Conservation (phyloP, 2,888 invertebrate genomes). For the Thymelicus lineola region DNA sequence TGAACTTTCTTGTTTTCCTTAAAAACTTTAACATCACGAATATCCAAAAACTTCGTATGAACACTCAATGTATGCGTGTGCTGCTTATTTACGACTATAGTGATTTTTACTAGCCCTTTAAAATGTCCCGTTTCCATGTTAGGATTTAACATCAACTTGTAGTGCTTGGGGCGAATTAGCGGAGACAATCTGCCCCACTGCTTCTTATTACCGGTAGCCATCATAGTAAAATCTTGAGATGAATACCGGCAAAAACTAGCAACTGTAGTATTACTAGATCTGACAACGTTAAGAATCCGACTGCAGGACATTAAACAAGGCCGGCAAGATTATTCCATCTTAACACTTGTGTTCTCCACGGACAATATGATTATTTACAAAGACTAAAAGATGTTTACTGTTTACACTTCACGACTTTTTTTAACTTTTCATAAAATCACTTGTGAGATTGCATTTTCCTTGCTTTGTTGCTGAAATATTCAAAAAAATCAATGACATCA, state of each 20-base stretch:
- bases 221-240: constrained; percentile 15
- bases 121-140: constrained; percentile 63
- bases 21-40: constrained; percentile 68
- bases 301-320: background rate
- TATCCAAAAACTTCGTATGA: constrained; percentile 85
- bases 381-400: background rate
- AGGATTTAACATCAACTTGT: constrained; percentile 65
- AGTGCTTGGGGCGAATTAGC: constrained; percentile 66
- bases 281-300: background rate
- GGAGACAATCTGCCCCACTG: constrained; percentile 63
- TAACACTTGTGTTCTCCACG: background rate
- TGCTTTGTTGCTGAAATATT: too few species aligned
- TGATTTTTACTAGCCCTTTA: constrained; percentile 66
- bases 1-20: constrained; percentile 55
- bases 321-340: background rate
- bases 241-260: constrained; percentile 24
- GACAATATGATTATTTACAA: background rate
- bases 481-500: too few species aligned
- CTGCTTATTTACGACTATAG: constrained; percentile 64
- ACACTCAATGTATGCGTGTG: constrained; percentile 76
- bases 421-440: too few species aligned
- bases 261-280: background rate
- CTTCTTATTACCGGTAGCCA: constrained; percentile 8
- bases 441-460: too few species aligned
- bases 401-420: too few species aligned